Evolutionary conservation across 1,140 invertebrate species (phyloP).

Genomic region (Aphidius ervi): DNA sequence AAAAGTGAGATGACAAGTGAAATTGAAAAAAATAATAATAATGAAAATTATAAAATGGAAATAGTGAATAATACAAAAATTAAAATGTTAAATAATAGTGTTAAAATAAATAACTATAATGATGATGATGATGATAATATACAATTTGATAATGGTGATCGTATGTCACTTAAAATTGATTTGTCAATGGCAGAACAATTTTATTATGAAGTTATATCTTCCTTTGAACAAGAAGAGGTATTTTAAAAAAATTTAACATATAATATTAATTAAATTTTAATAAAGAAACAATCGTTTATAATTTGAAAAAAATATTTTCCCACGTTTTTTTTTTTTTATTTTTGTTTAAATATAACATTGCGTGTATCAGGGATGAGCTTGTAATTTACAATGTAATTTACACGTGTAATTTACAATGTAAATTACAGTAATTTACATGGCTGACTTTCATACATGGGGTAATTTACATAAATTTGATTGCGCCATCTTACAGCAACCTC

Average conservation of each 20-base stretch:
- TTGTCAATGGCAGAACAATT: conserved; percentile 49
- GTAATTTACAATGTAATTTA: too few species aligned
- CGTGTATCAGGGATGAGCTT: too few species aligned
- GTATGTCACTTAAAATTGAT: conserved; percentile 43
- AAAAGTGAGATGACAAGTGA: neutral
- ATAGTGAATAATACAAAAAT: conserved; percentile 45
- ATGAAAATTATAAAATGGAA: conserved; percentile 35
- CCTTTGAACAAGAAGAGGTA: conserved; percentile 48
- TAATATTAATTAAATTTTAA: neutral
- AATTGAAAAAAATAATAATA: conserved; percentile 2
- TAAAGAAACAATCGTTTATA: neutral
- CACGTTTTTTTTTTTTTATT: too few species aligned
- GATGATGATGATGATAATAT: conserved; percentile 26
- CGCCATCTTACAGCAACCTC: too few species aligned
- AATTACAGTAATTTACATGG: too few species aligned
- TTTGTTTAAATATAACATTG: too few species aligned
- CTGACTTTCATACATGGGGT: too few species aligned
- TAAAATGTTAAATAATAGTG: conserved; percentile 46
- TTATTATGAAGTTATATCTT: conserved; percentile 52
- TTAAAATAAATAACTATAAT: conserved; percentile 46
- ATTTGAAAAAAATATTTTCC: neutral
- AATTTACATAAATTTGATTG: too few species aligned
- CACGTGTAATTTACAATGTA: too few species aligned
- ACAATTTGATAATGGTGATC: conserved; percentile 31
- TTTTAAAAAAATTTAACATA: conserved; percentile 2